Evolutionary conservation across 2,797 vertebrate species (phyloP).

Genomic region (Sebastes kiyomatsui): DNA sequence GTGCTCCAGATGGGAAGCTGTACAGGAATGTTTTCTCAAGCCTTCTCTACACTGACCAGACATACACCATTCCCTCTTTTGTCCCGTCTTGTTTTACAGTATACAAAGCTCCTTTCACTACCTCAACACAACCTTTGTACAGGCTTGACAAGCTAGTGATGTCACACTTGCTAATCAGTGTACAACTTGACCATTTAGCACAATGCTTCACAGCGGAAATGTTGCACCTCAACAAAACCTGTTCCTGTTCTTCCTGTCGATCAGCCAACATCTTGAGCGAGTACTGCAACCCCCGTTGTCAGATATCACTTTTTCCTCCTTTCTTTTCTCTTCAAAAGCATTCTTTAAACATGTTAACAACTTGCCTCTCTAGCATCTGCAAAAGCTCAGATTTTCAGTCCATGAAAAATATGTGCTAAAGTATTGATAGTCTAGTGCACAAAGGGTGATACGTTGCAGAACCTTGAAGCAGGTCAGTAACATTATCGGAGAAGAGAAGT

Average conservation of each 20-base stretch:
- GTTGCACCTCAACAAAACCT: slow-evolving; percentile 39
- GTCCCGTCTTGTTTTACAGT: slow-evolving; percentile 48
- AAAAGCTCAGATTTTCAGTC: neutral
- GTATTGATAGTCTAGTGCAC: neutral
- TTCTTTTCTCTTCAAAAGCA: neutral
- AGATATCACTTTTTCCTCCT: slow-evolving; percentile 11
- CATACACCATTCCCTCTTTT: slow-evolving; percentile 37
- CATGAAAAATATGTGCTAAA: neutral
- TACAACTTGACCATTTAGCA: slow-evolving; percentile 24
- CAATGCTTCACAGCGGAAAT: slow-evolving; percentile 33
- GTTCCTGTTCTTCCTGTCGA: slow-evolving; percentile 14
- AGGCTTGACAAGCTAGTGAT: slow-evolving; percentile 59
- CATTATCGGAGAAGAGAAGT: neutral
- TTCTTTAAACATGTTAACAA: slow-evolving; percentile 8
- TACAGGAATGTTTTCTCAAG: slow-evolving; percentile 59
- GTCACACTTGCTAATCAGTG: slow-evolving; percentile 61
- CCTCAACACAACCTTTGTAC: slow-evolving; percentile 48
- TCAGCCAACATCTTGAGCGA: slow-evolving; percentile 8
- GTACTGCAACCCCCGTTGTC: neutral
- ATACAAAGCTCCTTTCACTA: slow-evolving; percentile 66
- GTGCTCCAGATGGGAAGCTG: slow-evolving; percentile 56
- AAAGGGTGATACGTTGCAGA: neutral
- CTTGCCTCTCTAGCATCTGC: neutral
- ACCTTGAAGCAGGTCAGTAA: neutral
- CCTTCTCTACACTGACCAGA: slow-evolving; percentile 30